phyloP scores from a whole-genome alignment of 2,888 invertebrate species.

The Philereme transversata region DNA sequence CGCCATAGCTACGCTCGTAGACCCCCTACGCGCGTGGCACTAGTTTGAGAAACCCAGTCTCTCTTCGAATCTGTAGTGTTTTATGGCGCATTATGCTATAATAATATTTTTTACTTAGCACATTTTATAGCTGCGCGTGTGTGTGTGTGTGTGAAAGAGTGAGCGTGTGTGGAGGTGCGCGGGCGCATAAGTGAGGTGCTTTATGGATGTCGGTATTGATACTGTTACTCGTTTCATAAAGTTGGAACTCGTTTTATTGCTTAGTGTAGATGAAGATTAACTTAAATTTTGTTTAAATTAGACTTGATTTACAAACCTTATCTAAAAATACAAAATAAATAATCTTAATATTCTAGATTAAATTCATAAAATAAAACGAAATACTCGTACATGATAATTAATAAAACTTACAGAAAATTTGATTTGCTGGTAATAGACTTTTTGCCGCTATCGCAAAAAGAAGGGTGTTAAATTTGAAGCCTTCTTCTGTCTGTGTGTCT shows the following conservation, averaged over 20 bases:
- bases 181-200: constrained; percentile 50
- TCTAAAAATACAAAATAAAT: not conserved
- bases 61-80: constrained; percentile 64
- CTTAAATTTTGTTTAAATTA: not conserved
- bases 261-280: not conserved
- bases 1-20: constrained; percentile 44
- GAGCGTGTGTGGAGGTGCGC: constrained; percentile 50
- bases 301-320: not conserved
- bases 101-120: constrained; percentile 84
- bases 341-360: too few relatives aligned
- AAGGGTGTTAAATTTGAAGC: too few relatives aligned
- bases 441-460: too few relatives aligned
- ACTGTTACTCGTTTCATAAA: constrained; percentile 23
- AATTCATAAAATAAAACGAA: too few relatives aligned
- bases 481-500: too few relatives aligned
- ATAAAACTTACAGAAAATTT: too few relatives aligned
- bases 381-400: too few relatives aligned
- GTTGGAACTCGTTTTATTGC: constrained; percentile 19
- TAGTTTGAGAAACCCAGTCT: constrained; percentile 63
- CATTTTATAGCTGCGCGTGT: constrained; percentile 69
- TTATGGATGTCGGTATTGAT: constrained; percentile 30
- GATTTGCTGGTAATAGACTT: too few relatives aligned
- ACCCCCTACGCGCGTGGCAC: constrained; percentile 42
- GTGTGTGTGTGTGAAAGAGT: constrained; percentile 39
- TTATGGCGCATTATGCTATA: constrained; percentile 80